Evolutionary conservation across 2,797 vertebrate genomes (phyloP).

Genomic region (Antennarius maculatus): DNA sequence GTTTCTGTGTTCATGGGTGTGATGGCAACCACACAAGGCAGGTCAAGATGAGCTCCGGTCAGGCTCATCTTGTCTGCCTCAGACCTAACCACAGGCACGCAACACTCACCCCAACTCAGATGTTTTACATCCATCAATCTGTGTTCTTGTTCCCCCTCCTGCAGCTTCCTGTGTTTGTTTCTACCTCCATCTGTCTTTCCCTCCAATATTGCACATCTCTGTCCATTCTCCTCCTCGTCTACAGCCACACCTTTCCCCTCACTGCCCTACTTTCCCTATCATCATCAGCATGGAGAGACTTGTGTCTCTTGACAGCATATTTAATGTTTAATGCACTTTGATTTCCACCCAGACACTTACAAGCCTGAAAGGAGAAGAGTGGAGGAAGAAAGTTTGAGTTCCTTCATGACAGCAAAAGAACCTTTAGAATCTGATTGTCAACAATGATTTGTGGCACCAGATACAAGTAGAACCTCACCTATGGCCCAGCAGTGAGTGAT

Average conservation of each 20-base stretch:
- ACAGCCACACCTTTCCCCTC: slow-evolving; percentile 70
- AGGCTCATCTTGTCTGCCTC: slow-evolving; percentile 29
- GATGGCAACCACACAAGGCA: slow-evolving; percentile 38
- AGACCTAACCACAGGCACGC: slow-evolving; percentile 15
- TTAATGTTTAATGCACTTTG: slow-evolving; percentile 88
- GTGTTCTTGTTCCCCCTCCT: slow-evolving; percentile 32
- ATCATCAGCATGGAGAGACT: slow-evolving; percentile 71
- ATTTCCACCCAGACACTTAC: slow-evolving; percentile 79
- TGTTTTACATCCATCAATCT: slow-evolving; percentile 38
- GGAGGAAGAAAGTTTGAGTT: slow-evolving; percentile 44
- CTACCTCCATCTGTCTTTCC: slow-evolving; percentile 41
- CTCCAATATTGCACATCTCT: slow-evolving; percentile 55
- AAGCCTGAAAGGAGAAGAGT: slow-evolving; percentile 48
- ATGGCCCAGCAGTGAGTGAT: too few species aligned
- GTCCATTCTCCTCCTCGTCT: slow-evolving; percentile 67
- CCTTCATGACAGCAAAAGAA: not conserved
- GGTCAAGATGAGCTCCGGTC: slow-evolving; percentile 30
- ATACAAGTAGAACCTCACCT: too few species aligned
- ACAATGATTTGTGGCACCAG: too few species aligned
- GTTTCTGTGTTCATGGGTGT: slow-evolving; percentile 31
- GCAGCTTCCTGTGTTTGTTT: slow-evolving; percentile 9
- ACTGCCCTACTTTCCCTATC: slow-evolving; percentile 79
- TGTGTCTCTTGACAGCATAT: slow-evolving; percentile 79
- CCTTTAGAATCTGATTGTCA: too few species aligned
- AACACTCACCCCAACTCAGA: slow-evolving; percentile 26